A percentile compares a stretch with the other conserved stretches of the same genome.
These are phyloP conservation scores for Mayetiola destructor DNA, from an alignment of 2,888 invertebrate species.

Conservation along the genomic window DNA sequence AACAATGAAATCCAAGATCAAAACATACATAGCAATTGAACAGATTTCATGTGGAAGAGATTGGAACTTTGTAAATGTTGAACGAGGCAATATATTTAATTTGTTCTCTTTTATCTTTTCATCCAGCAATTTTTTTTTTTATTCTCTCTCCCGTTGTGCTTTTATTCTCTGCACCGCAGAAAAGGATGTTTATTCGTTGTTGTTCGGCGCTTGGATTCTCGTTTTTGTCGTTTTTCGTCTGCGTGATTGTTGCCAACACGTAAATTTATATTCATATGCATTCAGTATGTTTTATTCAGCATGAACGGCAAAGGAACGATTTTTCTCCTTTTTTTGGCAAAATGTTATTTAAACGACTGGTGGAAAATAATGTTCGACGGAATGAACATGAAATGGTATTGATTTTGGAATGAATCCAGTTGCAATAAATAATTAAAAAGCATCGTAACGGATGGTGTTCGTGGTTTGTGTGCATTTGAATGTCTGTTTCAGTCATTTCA, in stretches of 20 bases:
- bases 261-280: constrained; percentile 7
- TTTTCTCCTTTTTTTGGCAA: no score
- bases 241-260: constrained; percentile 12
- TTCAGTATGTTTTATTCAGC: constrained; percentile 6
- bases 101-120: neutral
- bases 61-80: constrained; percentile 1
- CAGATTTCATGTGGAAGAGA: constrained; percentile 3
- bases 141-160: neutral
- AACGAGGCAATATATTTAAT: constrained; percentile 3
- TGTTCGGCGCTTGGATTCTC: no score
- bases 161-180: no score
- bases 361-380: neutral
- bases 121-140: neutral
- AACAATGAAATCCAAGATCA: constrained; percentile 1
- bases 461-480: no score
- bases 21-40: neutral
- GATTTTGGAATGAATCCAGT: constrained; percentile 7
- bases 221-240: no score
- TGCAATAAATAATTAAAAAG: constrained; percentile 10
- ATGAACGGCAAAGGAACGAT: no score
- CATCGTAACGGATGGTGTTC: neutral
- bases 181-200: no score
- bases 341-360: no score
- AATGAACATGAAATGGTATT: neutral
- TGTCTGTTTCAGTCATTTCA: no score